Evolutionary conservation across 2,888 invertebrate species (phyloP), one percentile per base, ranked within the genome.

Genomic region (Pterobdella sp.): DNA sequence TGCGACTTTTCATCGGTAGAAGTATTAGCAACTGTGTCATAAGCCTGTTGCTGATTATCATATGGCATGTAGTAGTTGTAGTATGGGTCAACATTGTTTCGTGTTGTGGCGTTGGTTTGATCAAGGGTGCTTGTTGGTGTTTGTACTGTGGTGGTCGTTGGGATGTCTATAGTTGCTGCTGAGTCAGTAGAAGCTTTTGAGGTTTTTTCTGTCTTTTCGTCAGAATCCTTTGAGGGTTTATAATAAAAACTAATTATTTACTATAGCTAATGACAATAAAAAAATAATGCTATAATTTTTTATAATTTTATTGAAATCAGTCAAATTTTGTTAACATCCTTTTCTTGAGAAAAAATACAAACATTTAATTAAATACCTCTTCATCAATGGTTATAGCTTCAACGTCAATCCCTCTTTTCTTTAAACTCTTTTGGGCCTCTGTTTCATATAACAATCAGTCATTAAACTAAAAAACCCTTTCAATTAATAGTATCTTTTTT

Each of bases 351-450:
- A n/a, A n/a, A n/a, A n/a, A n/a, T n/a, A n/a, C n/a, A n/a, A n/a
- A n/a, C n/a, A n/a, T n/a, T n/a, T n/a, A n/a, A n/a, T n/a, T n/a
- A n/a, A n/a, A n/a, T n/a, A n/a, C n/a, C n/a, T n/a, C 60, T 26
- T 56, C 60, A 14, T 56, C n/a, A 3, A 56, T 4, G n/a, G 60
- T 4, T 22, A 56, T 56, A 26, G 4, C 26, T 22, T 7, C 60
- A 3, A 56, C 60, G n/a, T 56, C 60, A 56, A 56, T 56, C n/a
- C 60, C 60, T n/a, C 60, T 56, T 26, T 56, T 56, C 60, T 26
- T 56, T 26, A 56, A 56, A 26, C n/a, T 70, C 56, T 70, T 49
- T 0, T 56, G 56, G 56, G 70, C 52, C 32, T 70, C 35, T 65
- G 66, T 14, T 22, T 18, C 52, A 49, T 49, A 49, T 49, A 49